These are phyloP conservation scores for Aquatica leii DNA, from an alignment of 2,888 invertebrate genomes.

Conservation along the genomic window DNA sequence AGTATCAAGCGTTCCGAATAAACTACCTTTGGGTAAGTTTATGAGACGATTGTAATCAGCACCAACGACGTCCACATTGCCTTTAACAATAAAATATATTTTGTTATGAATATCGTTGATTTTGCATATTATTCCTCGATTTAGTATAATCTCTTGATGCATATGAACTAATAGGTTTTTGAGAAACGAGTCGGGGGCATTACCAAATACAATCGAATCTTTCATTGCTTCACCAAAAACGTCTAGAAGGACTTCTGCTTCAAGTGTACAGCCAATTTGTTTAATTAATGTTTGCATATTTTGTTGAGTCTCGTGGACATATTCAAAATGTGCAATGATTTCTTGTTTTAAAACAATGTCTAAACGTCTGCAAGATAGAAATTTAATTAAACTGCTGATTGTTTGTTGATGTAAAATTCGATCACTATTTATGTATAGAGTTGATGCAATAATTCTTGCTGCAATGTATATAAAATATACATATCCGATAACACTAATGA, in stretches of 20 bases:
- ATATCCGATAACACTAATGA: background rate
- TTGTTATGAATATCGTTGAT: constrained; percentile 43
- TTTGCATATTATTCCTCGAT: constrained; percentile 34
- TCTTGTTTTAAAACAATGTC: constrained; percentile 40
- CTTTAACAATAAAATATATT: constrained; percentile 43
- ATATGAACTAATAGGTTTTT: constrained; percentile 23
- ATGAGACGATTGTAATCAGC: constrained; percentile 41
- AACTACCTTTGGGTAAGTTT: constrained; percentile 40
- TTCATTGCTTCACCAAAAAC: constrained; percentile 35
- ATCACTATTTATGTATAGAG: constrained; percentile 32
- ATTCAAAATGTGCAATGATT: constrained; percentile 45
- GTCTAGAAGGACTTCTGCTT: constrained; percentile 41
- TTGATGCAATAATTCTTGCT: constrained; percentile 26
- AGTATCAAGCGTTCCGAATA: constrained; percentile 45
- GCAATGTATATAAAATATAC: constrained; percentile 25
- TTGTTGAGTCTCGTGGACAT: constrained; percentile 40
- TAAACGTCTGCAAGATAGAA: constrained; percentile 40
- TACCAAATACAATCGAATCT: constrained; percentile 30
- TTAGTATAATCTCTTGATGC: constrained; percentile 31
- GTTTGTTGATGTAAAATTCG: constrained; percentile 42
- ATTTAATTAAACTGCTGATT: constrained; percentile 42
- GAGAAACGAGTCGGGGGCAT: background rate
- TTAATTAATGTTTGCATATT: constrained; percentile 26
- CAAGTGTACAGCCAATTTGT: constrained; percentile 35
- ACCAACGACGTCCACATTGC: constrained; percentile 44